A percentile compares a stretch with the other conserved stretches of the same genome.
Conservation (phyloP, 2,113 vertebrate genomes). For the Cyanistes caeruleus region DNA sequence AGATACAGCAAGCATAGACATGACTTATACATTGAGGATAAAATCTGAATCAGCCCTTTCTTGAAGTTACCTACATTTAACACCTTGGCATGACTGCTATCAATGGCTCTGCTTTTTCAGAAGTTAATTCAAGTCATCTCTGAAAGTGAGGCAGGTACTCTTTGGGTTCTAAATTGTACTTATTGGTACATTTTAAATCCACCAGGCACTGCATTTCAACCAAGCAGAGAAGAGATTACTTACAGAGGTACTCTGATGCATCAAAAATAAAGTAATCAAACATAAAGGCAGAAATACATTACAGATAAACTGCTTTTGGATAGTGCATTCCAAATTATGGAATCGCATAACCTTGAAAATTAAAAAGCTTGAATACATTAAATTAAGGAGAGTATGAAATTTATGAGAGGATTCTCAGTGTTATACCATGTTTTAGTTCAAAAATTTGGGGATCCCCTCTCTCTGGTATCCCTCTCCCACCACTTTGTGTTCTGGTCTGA, state of each 20-base stretch:
- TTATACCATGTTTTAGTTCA: not conserved
- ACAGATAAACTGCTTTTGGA: not conserved
- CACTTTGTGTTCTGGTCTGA: not conserved
- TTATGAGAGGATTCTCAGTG: not conserved
- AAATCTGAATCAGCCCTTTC: not conserved
- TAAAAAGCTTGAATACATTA: not conserved
- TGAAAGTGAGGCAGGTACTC: rapidly evolving
- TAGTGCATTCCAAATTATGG: not conserved
- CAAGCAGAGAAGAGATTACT: not conserved
- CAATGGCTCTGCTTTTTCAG: not conserved
- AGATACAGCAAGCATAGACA: not conserved
- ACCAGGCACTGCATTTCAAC: not conserved
- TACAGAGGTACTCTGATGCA: not conserved
- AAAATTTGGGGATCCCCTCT: rapidly evolving
- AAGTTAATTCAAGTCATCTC: not conserved
- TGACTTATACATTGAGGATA: not conserved
- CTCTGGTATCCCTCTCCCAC: not conserved
- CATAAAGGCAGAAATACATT: not conserved
- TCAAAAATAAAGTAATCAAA: not conserved
- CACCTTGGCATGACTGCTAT: not conserved
- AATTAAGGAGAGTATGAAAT: not conserved
- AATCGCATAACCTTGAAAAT: not conserved
- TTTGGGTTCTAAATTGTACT: not conserved
- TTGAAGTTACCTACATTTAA: not conserved
- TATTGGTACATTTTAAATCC: not conserved